These are phyloP conservation scores for Myrmecobius fasciatus DNA, from an alignment of 2,113 vertebrate species.

Conservation along the genomic window DNA sequence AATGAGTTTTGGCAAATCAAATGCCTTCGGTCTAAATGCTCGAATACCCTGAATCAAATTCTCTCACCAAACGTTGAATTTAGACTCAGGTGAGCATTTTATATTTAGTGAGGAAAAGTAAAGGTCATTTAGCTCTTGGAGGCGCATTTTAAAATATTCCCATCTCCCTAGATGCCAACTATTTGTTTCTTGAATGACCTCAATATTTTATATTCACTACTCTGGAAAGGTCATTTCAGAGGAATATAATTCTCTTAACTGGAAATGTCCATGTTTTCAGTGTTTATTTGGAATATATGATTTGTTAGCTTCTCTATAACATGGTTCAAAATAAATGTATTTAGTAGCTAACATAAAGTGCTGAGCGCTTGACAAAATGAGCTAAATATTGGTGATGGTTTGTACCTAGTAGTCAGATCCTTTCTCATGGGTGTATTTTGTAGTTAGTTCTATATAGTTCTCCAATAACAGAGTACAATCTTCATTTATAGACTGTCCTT, in stretches of 20 bases:
- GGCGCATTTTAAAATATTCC: constrained; percentile 76
- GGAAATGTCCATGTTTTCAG: constrained; percentile 60
- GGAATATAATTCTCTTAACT: constrained; percentile 40
- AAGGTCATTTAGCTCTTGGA: constrained; percentile 82
- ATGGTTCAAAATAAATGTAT: constrained; percentile 29
- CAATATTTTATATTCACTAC: constrained; percentile 67
- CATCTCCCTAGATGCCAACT: constrained; percentile 69
- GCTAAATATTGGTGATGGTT: not conserved
- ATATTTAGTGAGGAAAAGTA: constrained; percentile 75
- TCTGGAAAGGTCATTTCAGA: constrained; percentile 79
- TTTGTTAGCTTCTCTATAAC: constrained; percentile 40
- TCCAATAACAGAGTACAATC: not conserved
- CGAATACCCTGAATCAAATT: constrained; percentile 11
- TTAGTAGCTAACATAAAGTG: constrained; percentile 23
- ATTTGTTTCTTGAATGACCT: constrained; percentile 74
- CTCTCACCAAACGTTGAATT: constrained; percentile 43
- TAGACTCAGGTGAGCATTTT: constrained; percentile 70
- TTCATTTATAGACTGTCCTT: not conserved
- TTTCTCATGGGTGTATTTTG: not conserved
- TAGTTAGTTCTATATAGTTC: not conserved
- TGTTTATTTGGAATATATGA: constrained; percentile 35
- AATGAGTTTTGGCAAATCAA: constrained; percentile 55
- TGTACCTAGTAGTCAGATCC: not conserved
- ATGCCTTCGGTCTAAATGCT: constrained; percentile 46
- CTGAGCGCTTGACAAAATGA: not conserved